Percentiles rank a stretch among this genome's conserved stretches.
Evolutionary conservation across 2,888 invertebrate genomes (phyloP).

Genomic region (Petrolisthes manimaculis): DNA sequence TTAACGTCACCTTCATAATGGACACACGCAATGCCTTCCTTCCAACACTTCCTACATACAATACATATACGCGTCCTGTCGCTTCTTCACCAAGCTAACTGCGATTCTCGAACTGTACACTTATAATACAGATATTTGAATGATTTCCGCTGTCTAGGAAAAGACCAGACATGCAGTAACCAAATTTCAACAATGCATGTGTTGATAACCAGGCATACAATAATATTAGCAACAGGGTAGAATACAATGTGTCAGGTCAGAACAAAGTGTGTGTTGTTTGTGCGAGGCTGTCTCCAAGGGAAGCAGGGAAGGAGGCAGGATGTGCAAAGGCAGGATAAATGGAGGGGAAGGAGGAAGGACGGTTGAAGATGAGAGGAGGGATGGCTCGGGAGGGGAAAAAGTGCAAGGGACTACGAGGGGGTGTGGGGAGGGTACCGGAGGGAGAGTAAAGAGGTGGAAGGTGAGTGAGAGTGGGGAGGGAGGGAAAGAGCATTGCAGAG

Average conservation of each 20-base stretch:
- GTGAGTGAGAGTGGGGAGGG: slow-evolving; percentile 18
- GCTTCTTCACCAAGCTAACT: not conserved
- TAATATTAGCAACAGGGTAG: too few relatives aligned
- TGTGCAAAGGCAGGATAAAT: not conserved
- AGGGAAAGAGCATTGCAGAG: not conserved
- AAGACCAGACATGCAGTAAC: too few relatives aligned
- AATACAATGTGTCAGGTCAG: too few relatives aligned
- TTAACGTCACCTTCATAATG: slow-evolving; percentile 44
- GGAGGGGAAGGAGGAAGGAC: not conserved
- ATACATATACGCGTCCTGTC: not conserved
- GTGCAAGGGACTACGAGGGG: not conserved
- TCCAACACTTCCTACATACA: slow-evolving; percentile 3
- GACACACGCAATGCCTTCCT: slow-evolving; percentile 24
- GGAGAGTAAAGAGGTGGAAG: not conserved
- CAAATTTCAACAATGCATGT: too few relatives aligned
- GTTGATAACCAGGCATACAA: too few relatives aligned
- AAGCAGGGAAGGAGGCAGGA: not conserved
- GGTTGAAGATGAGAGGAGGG: slow-evolving; percentile 14
- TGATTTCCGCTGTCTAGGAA: too few relatives aligned
- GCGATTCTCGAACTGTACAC: too few relatives aligned
- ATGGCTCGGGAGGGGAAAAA: not conserved
- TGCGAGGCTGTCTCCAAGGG: not conserved
- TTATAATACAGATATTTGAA: too few relatives aligned
- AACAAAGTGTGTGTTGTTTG: too few relatives aligned
- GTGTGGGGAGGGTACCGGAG: slow-evolving; percentile 8